These are phyloP conservation scores for Reticulitermes lucifugus DNA, from an alignment of 2,888 invertebrate species.

Conservation along the genomic window DNA sequence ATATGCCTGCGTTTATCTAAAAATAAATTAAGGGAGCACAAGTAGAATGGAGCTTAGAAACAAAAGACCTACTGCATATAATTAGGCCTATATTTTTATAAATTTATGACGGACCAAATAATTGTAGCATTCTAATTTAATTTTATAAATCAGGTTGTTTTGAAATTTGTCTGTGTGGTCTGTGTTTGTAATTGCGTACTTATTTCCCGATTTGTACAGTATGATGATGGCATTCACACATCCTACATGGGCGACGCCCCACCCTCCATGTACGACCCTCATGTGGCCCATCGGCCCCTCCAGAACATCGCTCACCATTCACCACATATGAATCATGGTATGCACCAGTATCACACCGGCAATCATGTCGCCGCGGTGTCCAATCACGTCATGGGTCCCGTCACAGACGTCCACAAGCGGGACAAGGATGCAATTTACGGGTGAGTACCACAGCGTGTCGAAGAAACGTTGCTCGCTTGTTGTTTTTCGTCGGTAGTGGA, in stretches of 20 bases:
- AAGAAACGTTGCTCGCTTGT: neutral
- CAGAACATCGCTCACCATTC: constrained; percentile 72
- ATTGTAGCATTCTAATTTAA: too few species aligned
- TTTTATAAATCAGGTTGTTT: too few species aligned
- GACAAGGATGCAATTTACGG: constrained; percentile 99
- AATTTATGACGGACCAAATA: too few species aligned
- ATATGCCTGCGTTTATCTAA: too few species aligned
- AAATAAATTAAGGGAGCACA: too few species aligned
- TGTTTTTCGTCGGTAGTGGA: neutral
- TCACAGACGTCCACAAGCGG: constrained; percentile 94
- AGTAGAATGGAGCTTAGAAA: too few species aligned
- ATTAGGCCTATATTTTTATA: too few species aligned
- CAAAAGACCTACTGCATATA: too few species aligned
- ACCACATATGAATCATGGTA: constrained; percentile 75
- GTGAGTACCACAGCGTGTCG: constrained; percentile 66
- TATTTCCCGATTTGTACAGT: constrained; percentile 68
- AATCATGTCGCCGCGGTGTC: constrained; percentile 76
- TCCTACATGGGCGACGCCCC: constrained; percentile 84
- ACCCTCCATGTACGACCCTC: constrained; percentile 78
- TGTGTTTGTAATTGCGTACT: neutral
- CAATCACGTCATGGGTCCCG: constrained; percentile 87
- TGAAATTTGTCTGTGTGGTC: neutral
- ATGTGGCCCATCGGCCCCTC: constrained; percentile 68
- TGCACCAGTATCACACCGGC: constrained; percentile 64
- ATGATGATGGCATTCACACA: constrained; percentile 94